Base-by-base conservation (phyloP, 2,888 invertebrate species). In the Philereme vetulata region DNA sequence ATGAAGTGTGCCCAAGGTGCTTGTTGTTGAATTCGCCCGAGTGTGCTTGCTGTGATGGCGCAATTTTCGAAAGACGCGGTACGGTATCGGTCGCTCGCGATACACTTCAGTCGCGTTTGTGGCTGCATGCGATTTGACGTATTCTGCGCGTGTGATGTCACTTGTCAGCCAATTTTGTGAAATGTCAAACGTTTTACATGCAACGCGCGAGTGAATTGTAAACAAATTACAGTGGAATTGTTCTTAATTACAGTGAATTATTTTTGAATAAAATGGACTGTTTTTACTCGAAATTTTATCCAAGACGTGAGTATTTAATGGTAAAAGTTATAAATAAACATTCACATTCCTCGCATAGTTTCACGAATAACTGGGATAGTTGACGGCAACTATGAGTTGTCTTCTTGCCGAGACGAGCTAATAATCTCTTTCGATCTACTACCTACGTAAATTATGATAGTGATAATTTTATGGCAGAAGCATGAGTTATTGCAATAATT, bases 21-120 rank as follows among this genome's bases (percentile, higher is more conserved):
- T 90, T 91, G 90, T 90, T 90, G 91, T 90, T 91, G 80, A 89
- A 84, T 90, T 91, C 89, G 90, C 90, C 84, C 85, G 88, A 90
- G 88, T 91, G 88, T 90, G 89, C 86, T 88, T 90, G 88, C 86
- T 88, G 86, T 82, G 90, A 92, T 92, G 92, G 92, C 92, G 93
- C 93, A 93, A 93, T 93, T 93, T 93, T 93, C 93, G 93, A 92
- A 92, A 92, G 92, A 92, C 92, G 92, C 92, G 92, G 92, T 92
- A 85, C 89, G 90, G 91, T 88, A 88, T 90, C 86, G 92, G 87
- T 88, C 91, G 93, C 87, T 86, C 88, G 90, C 86, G 86, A 88
- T 92, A 91, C 86, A 93, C 90, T 93, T 93, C 93, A 93, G 93
- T 93, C 93, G 92, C 91, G 93, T 92, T 90, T 78, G 88, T 90